Conservation (phyloP, 2,888 invertebrate genomes). For the Andrena bicolor region DNA sequence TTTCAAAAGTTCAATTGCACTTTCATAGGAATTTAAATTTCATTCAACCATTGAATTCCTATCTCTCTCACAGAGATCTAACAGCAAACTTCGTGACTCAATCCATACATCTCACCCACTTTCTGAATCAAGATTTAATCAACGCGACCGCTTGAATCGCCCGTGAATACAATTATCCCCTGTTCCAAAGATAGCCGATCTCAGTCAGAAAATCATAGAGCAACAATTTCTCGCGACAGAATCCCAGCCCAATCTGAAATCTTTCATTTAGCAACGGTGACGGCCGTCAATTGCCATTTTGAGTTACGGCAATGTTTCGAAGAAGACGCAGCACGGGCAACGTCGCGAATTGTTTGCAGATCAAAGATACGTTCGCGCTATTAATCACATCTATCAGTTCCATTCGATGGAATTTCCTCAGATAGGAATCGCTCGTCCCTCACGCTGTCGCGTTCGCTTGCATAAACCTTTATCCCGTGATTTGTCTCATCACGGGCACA, state of each 20-base stretch:
- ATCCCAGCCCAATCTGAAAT: background rate
- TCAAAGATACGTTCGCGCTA: slow-evolving; percentile 29
- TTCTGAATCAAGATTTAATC: too few relatives aligned
- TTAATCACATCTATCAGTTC: slow-evolving; percentile 42
- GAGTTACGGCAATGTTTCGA: background rate
- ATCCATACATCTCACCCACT: too few relatives aligned
- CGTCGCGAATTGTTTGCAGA: slow-evolving; percentile 40
- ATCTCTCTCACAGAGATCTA: too few relatives aligned
- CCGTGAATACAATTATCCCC: too few relatives aligned
- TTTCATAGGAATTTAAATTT: too few relatives aligned
- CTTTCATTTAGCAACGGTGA: background rate
- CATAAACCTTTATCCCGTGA: slow-evolving; percentile 34
- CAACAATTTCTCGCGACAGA: background rate
- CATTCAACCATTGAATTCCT: too few relatives aligned
- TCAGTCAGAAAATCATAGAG: background rate
- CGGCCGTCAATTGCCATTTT: background rate
- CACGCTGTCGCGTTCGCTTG: slow-evolving; percentile 26
- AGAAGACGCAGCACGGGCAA: slow-evolving; percentile 9
- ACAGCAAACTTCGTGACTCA: too few relatives aligned
- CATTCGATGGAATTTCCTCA: slow-evolving; percentile 42
- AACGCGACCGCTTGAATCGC: too few relatives aligned
- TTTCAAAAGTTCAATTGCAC: too few relatives aligned
- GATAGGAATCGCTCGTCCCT: slow-evolving; percentile 38
- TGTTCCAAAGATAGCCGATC: too few relatives aligned
- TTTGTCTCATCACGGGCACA: slow-evolving; percentile 27